Percentiles rank a stretch among this genome's conserved stretches.
Evolutionary conservation across 2,888 invertebrate species (phyloP).

Genomic region (Baccha elongata): DNA sequence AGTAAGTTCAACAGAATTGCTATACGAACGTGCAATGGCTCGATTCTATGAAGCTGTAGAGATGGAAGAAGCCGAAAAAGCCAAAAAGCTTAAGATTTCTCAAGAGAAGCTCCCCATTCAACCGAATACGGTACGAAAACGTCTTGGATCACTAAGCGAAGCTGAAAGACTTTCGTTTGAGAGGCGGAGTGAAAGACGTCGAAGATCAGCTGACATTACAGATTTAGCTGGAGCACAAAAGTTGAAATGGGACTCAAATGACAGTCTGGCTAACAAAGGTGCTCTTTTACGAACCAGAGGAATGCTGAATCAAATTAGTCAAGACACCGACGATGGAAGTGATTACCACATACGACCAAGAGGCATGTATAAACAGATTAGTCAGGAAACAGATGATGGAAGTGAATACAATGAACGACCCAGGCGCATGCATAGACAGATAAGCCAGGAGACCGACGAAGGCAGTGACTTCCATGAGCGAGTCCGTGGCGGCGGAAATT

Average conservation of each 20-base stretch:
- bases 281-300: conserved; percentile 74
- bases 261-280: conserved; percentile 76
- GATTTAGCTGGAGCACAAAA: conserved; percentile 71
- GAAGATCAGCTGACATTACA: conserved; percentile 83
- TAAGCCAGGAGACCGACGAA: conserved; percentile 71
- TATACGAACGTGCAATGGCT: conserved; percentile 92
- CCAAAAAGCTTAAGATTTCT: conserved; percentile 77
- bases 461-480: conserved; percentile 76
- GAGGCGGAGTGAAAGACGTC: conserved; percentile 82
- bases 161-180: conserved; percentile 83
- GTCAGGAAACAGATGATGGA: conserved; percentile 74
- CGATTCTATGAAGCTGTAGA: conserved; percentile 91
- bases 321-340: conserved; percentile 48
- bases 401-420: conserved; percentile 77
- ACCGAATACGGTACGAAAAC: conserved; percentile 80
- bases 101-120: conserved; percentile 76
- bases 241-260: conserved; percentile 80
- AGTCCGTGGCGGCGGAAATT: conserved; percentile 77
- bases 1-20: conserved; percentile 91
- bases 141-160: conserved; percentile 83
- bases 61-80: conserved; percentile 87
- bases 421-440: conserved; percentile 75
- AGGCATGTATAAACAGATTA: conserved; percentile 37
- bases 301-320: conserved; percentile 70
- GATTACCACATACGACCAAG: not conserved